Conservation (phyloP, 2,113 vertebrate species). For the Plestiodon gilberti region DNA sequence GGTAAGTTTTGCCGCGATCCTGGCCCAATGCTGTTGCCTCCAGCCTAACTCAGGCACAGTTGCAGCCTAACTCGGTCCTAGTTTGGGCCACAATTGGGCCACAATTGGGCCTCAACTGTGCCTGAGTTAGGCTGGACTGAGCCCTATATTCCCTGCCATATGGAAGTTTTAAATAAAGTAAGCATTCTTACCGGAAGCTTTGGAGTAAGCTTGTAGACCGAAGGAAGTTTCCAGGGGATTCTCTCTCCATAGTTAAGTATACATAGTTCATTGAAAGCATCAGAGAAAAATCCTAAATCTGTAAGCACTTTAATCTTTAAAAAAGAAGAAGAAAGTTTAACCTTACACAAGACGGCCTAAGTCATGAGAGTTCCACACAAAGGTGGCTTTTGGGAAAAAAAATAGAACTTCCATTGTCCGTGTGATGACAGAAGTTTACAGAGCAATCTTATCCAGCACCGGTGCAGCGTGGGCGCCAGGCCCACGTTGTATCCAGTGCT, state of each 20-base stretch:
- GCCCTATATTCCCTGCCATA: background rate
- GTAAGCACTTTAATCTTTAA: constrained; percentile 77
- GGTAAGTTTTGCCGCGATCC: too few species aligned
- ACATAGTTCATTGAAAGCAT: constrained; percentile 76
- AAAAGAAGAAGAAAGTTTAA: constrained; percentile 43
- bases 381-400: background rate
- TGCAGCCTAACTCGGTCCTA: too few species aligned
- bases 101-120: too few species aligned
- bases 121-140: too few species aligned
- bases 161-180: constrained; percentile 4
- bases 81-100: too few species aligned
- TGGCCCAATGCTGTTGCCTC: too few species aligned
- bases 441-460: too few species aligned
- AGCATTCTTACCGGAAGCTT: constrained; percentile 69
- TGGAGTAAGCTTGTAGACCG: constrained; percentile 60
- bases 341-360: background rate
- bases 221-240: constrained; percentile 68
- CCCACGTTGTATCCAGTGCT: too few species aligned
- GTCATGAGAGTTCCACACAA: background rate
- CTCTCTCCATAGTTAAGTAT: constrained; percentile 72
- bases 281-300: constrained; percentile 77
- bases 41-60: too few species aligned
- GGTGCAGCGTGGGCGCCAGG: too few species aligned
- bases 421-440: background rate
- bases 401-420: too few species aligned